phyloP scores from a whole-genome alignment of 2,113 vertebrate species.

The Potamarius usumacintae region DNA sequence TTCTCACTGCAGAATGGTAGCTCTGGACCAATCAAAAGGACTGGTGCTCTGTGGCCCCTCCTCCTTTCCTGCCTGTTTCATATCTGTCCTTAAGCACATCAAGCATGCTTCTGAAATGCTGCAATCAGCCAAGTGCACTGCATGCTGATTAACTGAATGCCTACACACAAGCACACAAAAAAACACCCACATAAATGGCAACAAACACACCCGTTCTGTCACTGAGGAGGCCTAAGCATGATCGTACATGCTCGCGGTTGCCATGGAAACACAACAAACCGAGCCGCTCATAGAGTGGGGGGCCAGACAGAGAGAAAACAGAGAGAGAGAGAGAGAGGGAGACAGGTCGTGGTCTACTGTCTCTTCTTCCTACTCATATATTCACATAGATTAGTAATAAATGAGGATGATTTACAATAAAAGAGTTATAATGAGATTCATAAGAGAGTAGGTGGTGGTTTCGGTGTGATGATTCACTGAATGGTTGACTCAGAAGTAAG shows the following conservation, averaged over 20 bases:
- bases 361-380: slow-evolving; percentile 2
- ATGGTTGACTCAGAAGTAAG: slow-evolving; percentile 25
- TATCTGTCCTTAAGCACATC: slow-evolving; percentile 28
- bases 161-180: slow-evolving; percentile 30
- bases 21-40: slow-evolving; percentile 21
- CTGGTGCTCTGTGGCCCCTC: slow-evolving; percentile 5
- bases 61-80: slow-evolving; percentile 5
- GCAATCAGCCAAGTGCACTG: slow-evolving; percentile 33
- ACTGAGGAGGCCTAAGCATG: slow-evolving; percentile 35
- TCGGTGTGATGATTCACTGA: slow-evolving; percentile 26
- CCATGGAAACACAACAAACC: slow-evolving; percentile 50
- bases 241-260: slow-evolving; percentile 41
- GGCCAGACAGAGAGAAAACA: slow-evolving; percentile 16
- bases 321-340: neutral
- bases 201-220: slow-evolving; percentile 39
- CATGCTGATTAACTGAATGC: slow-evolving; percentile 47
- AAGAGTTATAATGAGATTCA: slow-evolving; percentile 5
- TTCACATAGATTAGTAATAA: slow-evolving; percentile 8
- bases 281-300: slow-evolving; percentile 20
- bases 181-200: slow-evolving; percentile 35
- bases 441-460: neutral
- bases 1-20: neutral
- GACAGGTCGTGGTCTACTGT: neutral
- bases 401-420: slow-evolving; percentile 20
- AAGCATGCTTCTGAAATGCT: slow-evolving; percentile 36